Base-by-base conservation (phyloP, 2,113 vertebrate species). In the Cepphus grylle region DNA sequence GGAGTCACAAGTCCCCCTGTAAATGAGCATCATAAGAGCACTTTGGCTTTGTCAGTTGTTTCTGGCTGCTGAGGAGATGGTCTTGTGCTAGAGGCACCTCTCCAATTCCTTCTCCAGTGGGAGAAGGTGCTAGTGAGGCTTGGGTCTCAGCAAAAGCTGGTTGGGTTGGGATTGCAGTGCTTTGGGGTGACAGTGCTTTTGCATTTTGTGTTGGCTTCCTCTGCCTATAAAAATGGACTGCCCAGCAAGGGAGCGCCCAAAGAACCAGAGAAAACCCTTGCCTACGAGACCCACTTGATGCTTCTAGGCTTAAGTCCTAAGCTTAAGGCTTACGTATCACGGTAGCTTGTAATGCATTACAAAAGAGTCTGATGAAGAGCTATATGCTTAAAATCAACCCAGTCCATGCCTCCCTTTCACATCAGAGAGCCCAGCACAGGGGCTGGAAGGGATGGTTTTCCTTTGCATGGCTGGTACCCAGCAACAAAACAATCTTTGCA, bases 201-300 rank as follows among this genome's bases (percentile, higher is more conserved):
- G 26, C 5, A 6, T 32, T 82, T 55, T 69, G 4, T 23, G 11
- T 30, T 65, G 49, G 29, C 16, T 70, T 73, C 40, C 11, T 65
- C 27, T 69, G 40, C 5, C 32, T 36, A 10, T 53, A 21, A 34
- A 86, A 45, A 10, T 3, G 30, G 17, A 18, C 42, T 79, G 45
- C 21, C 40, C 45, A 38, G 9, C 8, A 22, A 25, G 50, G 11
- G 12, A 56, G 11, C 0, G 22, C 20, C 38, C n/a, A 2, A 2
- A 6, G 38, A 50, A 8, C 38, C 40, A 23, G 36, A 19, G 22
- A 34, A 69, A 74, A 18, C 20, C 38, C 23, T 62, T 29, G 4
- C 47, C 13, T n/a, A 2, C 9, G 13, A 59, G 29, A 47, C 9
- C 6, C 29, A 5, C 25, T 4, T 15, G 21, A 14, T 23, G 1